These are phyloP conservation scores for Hipposideros larvatus DNA, from an alignment of 2,797 vertebrate genomes.

Conservation along the genomic window DNA sequence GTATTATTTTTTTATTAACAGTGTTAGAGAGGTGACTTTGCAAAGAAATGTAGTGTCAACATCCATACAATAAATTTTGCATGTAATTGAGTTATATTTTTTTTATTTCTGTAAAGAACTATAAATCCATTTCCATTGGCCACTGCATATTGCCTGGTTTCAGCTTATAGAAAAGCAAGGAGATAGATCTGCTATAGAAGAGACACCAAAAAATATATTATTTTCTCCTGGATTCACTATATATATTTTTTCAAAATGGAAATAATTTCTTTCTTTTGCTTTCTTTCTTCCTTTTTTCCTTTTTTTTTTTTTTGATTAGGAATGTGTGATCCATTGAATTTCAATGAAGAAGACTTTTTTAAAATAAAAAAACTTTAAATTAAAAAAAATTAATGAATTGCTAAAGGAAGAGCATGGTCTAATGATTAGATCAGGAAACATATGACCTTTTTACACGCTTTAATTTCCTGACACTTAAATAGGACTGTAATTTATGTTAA, in stretches of 20 bases:
- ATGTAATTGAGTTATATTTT: constrained; percentile 33
- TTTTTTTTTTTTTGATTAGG: constrained; percentile 2
- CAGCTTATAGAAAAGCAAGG: constrained; percentile 57
- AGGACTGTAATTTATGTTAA: constrained; percentile 45
- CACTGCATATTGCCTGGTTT: constrained; percentile 1
- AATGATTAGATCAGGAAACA: neutral
- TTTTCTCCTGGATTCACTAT: neutral
- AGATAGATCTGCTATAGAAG: neutral
- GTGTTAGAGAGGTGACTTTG: constrained; percentile 30
- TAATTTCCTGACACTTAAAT: constrained; percentile 29
- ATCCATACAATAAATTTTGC: constrained; percentile 35
- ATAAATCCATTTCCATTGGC: constrained; percentile 22
- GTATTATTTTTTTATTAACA: constrained; percentile 53
- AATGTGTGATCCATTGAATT: neutral
- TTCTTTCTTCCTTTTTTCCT: too few relatives aligned
- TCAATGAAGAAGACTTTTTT: constrained; percentile 15
- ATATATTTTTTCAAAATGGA: neutral
- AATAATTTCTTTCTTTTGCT: neutral
- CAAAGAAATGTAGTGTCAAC: constrained; percentile 27
- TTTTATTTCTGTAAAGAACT: constrained; percentile 19
- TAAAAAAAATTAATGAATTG: constrained; percentile 1
- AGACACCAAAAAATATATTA: neutral
- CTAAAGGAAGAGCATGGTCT: constrained; percentile 12
- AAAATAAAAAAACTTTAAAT: neutral
- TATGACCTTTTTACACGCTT: constrained; percentile 4